Evolutionary conservation across 1,140 invertebrate genomes (phyloP), one percentile per base, ranked within the genome.

Genomic region (Drosophila obscura): DNA sequence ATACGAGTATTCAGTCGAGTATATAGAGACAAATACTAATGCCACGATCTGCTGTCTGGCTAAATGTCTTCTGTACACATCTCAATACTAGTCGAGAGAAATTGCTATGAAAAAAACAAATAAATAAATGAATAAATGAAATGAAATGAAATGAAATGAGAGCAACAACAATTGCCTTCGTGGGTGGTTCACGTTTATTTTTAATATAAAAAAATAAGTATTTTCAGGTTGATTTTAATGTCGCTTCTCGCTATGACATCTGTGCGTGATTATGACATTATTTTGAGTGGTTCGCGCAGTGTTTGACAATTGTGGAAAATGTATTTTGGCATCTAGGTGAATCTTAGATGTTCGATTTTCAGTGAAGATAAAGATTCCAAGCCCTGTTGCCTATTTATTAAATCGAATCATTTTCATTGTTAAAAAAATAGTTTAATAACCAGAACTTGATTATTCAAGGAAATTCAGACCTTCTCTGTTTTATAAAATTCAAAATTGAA

Each of bases 151-250:
- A 35, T 9, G 3, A 35, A 55, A 63, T 63, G 48, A 4, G 8
- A 49, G 39, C 63, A 66, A 66, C 71, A 76, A 77, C 61, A 60
- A 76, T 58, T 75, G 19, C 19, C 49, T 50, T 57, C 48, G 74
- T 77, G 74, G 74, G 74, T 56, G 74, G 73, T 41, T 68, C 52
- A 57, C 49, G 66, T 76, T 77, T 76, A 69, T 68, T 71, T 77
- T 62, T 71, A 77, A 68, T 65, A 43, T 52, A 75, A 67, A 52
- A 46, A 53, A 2, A 65, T 62, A 61, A 78, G 64, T 69, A 68
- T 76, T 62, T 75, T 56, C 67, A 69, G 44, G 48, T 74, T 74
- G 48, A 43, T 74, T 68, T 58, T 69, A 69, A 58, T 69, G 52
- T 51, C 8, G 9, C 9, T 11, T 1, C 26, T 44, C 35, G 15